A percentile compares a stretch with the other conserved stretches of the same genome.
phyloP scores from a whole-genome alignment of 2,797 vertebrate genomes.

The Coreius guichenoti region DNA sequence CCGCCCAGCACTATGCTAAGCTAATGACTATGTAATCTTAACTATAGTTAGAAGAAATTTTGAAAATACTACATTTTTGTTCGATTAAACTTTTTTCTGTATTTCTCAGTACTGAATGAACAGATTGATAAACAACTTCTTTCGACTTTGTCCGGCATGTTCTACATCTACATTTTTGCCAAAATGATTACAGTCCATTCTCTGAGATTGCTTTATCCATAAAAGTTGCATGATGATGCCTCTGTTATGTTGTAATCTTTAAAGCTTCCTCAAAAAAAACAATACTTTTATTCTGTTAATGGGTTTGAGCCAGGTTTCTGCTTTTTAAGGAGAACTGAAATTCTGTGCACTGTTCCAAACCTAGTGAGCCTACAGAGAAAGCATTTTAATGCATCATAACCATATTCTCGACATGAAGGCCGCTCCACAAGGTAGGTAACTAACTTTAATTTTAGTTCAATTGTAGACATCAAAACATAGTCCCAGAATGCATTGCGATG shows the following conservation, averaged over 20 bases:
- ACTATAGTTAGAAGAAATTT: not conserved
- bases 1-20: not conserved
- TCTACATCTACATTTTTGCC: not conserved
- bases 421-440: not conserved
- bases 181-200: not conserved
- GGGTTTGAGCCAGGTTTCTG: conserved; percentile 7
- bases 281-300: not conserved
- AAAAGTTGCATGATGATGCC: not conserved
- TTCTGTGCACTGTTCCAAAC: not conserved
- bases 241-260: conserved; percentile 5
- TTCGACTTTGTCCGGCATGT: no score
- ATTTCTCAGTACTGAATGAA: not conserved
- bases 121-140: not conserved
- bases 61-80: not conserved
- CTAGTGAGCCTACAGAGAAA: not conserved
- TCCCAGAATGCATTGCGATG: not conserved
- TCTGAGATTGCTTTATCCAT: not conserved
- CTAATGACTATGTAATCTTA: not conserved
- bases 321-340: conserved; percentile 48
- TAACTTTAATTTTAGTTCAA: not conserved
- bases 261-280: conserved; percentile 13
- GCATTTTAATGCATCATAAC: not conserved
- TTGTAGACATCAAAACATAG: not conserved
- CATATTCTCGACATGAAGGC: not conserved
- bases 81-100: not conserved